phyloP scores from a whole-genome alignment of 1,140 invertebrate genomes.

The Heliothis subflexa region DNA sequence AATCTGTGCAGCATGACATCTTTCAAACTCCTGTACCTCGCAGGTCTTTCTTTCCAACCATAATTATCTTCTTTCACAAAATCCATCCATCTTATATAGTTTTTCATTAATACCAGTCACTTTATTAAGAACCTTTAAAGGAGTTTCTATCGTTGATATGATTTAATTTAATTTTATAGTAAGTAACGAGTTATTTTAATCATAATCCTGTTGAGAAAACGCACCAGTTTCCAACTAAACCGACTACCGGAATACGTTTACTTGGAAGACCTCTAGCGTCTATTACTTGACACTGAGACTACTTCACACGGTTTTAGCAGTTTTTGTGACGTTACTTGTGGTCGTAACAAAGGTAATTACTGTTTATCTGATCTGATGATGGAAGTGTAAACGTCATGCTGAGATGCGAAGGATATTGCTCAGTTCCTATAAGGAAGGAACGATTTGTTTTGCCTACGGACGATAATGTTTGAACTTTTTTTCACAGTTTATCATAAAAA shows the following conservation, averaged over 20 bases:
- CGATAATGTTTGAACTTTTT: too few relatives aligned
- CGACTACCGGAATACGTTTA: constrained; percentile 13
- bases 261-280: constrained; percentile 1
- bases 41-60: too few relatives aligned
- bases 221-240: constrained; percentile 17
- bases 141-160: not conserved
- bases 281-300: constrained; percentile 8
- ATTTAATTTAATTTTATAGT: not conserved
- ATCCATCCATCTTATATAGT: not conserved
- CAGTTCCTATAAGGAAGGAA: too few relatives aligned
- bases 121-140: not conserved
- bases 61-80: too few relatives aligned
- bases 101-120: too few relatives aligned
- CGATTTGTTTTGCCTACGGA: too few relatives aligned
- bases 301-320: not conserved
- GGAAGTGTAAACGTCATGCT: too few relatives aligned
- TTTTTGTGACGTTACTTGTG: not conserved
- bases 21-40: too few relatives aligned
- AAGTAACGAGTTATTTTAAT: constrained; percentile 2
- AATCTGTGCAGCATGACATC: too few relatives aligned
- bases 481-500: too few relatives aligned
- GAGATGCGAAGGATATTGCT: too few relatives aligned
- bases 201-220: constrained; percentile 1
- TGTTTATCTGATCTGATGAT: not conserved
- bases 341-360: constrained; percentile 29